phyloP scores from a whole-genome alignment of 2,797 vertebrate genomes.

The Dicrostonyx torquatus region DNA sequence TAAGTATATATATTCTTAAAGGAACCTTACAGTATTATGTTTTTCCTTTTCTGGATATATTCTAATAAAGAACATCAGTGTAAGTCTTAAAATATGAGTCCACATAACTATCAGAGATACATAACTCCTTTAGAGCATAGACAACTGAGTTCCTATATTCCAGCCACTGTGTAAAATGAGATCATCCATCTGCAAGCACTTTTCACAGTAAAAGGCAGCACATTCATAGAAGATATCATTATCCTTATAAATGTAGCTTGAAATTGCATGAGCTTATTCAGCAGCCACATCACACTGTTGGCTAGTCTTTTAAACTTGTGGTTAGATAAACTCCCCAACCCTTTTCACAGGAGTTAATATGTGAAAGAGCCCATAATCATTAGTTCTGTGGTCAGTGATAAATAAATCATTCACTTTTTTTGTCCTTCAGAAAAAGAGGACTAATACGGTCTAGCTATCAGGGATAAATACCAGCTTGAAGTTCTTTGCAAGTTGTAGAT shows the following conservation, averaged over 20 bases:
- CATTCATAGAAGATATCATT: conserved; percentile 48
- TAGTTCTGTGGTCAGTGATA: conserved; percentile 60
- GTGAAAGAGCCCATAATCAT: conserved; percentile 61
- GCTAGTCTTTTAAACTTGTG: conserved; percentile 58
- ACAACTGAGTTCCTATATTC: conserved; percentile 39
- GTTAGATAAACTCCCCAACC: conserved; percentile 62
- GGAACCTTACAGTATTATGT: neutral
- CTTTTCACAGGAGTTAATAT: conserved; percentile 59
- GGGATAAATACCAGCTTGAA: conserved; percentile 50
- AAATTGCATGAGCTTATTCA: conserved; percentile 65
- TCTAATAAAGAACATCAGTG: neutral
- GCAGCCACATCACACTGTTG: conserved; percentile 67
- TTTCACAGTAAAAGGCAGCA: conserved; percentile 59
- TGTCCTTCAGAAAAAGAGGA: conserved; percentile 46
- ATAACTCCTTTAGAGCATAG: conserved; percentile 4
- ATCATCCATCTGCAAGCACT: conserved; percentile 51
- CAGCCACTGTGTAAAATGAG: conserved; percentile 56
- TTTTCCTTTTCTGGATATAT: neutral
- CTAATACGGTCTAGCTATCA: conserved; percentile 50
- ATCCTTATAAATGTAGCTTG: conserved; percentile 68
- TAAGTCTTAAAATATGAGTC: conserved; percentile 46
- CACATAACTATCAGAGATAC: neutral
- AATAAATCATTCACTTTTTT: conserved; percentile 56
- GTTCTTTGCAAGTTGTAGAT: conserved; percentile 58
- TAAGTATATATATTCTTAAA: neutral